phyloP scores from a whole-genome alignment of 64 coral and sea anemone species.

The Pachyseris speciosa region DNA sequence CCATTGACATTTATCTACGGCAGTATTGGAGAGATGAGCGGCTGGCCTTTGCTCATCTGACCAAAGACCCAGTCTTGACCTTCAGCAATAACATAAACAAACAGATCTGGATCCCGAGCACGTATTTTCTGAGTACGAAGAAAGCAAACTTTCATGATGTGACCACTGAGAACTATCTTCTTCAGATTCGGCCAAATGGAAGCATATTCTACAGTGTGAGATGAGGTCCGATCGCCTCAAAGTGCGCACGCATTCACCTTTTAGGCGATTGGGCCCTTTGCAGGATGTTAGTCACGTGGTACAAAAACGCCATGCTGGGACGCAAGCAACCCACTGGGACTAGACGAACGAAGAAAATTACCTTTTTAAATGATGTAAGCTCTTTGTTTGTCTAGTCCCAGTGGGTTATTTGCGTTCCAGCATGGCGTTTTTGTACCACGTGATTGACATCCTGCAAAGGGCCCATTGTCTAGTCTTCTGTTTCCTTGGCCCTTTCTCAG shows the following conservation, averaged over 20 bases:
- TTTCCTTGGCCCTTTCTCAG: too few species aligned
- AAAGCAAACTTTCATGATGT: constrained; percentile 95
- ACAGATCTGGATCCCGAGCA: constrained; percentile 88
- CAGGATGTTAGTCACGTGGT: too few species aligned
- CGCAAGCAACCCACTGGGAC: too few species aligned
- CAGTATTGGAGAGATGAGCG: constrained; percentile 95
- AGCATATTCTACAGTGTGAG: constrained; percentile 89
- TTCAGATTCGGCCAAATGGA: constrained; percentile 82
- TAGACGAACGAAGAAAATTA: too few species aligned
- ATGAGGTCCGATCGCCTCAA: neutral
- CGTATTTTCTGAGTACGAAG: constrained; percentile 84
- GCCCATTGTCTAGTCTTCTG: too few species aligned
- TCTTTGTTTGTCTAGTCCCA: too few species aligned
- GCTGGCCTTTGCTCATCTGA: constrained; percentile 41
- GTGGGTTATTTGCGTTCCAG: too few species aligned
- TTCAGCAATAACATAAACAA: constrained; percentile 82
- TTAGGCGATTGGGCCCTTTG: too few species aligned
- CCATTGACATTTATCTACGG: constrained; percentile 85
- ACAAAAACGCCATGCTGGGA: too few species aligned
- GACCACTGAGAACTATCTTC: constrained; percentile 88
- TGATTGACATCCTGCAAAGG: too few species aligned
- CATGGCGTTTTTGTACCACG: too few species aligned
- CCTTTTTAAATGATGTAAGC: too few species aligned
- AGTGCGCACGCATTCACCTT: neutral
- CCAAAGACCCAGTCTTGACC: constrained; percentile 63